Evolutionary conservation across 2,888 invertebrate genomes (phyloP).

Genomic region (Colletes collaris): DNA sequence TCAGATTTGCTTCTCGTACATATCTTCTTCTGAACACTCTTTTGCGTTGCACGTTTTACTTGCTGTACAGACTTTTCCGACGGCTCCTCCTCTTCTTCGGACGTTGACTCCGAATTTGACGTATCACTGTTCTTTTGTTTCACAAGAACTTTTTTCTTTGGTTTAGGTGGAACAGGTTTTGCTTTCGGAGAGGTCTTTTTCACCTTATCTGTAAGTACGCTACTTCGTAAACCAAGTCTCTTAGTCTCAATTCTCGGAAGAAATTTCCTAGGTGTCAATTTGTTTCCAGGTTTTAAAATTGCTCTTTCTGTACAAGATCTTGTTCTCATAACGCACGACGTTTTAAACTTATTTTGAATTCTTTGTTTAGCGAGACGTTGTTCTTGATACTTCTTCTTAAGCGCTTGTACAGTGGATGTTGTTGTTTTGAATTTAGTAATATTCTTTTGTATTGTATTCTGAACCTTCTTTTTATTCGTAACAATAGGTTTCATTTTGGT

Average conservation of each 20-base stretch:
- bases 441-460: constrained; percentile 69
- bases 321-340: constrained; percentile 83
- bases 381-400: constrained; percentile 86
- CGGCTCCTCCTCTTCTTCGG: constrained; percentile 60
- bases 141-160: constrained; percentile 68
- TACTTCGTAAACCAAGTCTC: constrained; percentile 77
- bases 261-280: constrained; percentile 72
- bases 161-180: constrained; percentile 67
- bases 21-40: constrained; percentile 73
- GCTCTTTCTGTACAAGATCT: constrained; percentile 81
- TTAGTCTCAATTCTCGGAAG: constrained; percentile 69
- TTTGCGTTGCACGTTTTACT: constrained; percentile 62
- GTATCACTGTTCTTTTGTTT: constrained; percentile 63
- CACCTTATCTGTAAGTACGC: constrained; percentile 46
- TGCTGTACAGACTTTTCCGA: constrained; percentile 59
- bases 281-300: constrained; percentile 80
- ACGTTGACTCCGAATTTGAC: constrained; percentile 61
- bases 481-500: constrained; percentile 79
- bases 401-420: constrained; percentile 84
- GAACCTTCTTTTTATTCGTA: constrained; percentile 72
- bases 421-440: constrained; percentile 76
- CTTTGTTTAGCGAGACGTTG: constrained; percentile 85
- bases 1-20: constrained; percentile 78
- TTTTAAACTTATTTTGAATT: constrained; percentile 78
- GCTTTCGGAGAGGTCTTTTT: constrained; percentile 58